A percentile compares a stretch with the other conserved stretches of the same genome.
These are phyloP conservation scores for Trilocha varians DNA, from an alignment of 2,888 invertebrate genomes.

Conservation along the genomic window DNA sequence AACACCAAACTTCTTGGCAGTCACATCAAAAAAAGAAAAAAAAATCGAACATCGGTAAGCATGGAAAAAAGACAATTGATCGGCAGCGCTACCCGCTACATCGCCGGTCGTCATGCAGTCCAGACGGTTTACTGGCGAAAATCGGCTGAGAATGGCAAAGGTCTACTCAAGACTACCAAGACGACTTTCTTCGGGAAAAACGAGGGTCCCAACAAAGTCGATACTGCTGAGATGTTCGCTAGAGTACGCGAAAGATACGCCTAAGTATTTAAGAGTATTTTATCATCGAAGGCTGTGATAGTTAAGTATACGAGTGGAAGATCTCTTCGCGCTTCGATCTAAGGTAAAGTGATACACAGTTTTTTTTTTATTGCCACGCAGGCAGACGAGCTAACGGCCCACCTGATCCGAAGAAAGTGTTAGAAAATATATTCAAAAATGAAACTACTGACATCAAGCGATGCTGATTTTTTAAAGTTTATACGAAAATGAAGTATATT, in stretches of 20 bases:
- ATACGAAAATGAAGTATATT: too few relatives aligned
- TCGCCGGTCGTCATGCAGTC: slow-evolving; percentile 81
- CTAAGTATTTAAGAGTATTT: slow-evolving; percentile 16
- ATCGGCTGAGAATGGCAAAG: slow-evolving; percentile 55
- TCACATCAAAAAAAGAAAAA: neutral
- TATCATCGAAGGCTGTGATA: slow-evolving; percentile 30
- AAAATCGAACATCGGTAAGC: slow-evolving; percentile 12
- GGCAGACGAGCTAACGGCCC: too few relatives aligned
- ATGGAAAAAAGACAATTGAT: slow-evolving; percentile 74
- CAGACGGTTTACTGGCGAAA: slow-evolving; percentile 86
- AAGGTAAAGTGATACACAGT: too few relatives aligned
- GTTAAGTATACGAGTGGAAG: slow-evolving; percentile 9
- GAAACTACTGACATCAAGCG: too few relatives aligned
- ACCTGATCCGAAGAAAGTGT: too few relatives aligned
- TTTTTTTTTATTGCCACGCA: too few relatives aligned
- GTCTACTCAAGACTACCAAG: slow-evolving; percentile 70
- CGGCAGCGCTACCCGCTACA: slow-evolving; percentile 80
- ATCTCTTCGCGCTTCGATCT: neutral
- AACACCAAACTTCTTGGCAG: neutral
- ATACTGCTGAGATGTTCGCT: slow-evolving; percentile 62
- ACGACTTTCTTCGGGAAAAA: slow-evolving; percentile 73
- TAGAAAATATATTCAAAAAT: too few relatives aligned
- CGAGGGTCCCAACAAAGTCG: slow-evolving; percentile 54
- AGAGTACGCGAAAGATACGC: slow-evolving; percentile 56
- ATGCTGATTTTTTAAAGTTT: too few relatives aligned